Percentiles rank a stretch among this genome's conserved stretches.
Evolutionary conservation across 2,113 vertebrate species (phyloP).

Genomic region (Gambusia affinis): DNA sequence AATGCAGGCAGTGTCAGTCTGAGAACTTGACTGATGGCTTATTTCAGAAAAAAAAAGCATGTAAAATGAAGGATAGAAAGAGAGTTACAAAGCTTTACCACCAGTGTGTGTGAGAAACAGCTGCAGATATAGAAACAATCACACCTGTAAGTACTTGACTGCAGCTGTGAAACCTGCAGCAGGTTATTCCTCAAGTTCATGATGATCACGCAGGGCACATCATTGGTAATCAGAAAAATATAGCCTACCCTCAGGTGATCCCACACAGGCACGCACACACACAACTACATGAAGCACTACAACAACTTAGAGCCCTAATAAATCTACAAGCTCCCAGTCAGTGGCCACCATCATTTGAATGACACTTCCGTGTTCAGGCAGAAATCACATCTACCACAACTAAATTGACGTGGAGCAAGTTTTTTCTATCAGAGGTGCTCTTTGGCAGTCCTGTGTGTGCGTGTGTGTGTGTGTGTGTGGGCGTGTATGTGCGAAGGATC

Average conservation of each 20-base stretch:
- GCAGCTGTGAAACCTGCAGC: constrained; percentile 5
- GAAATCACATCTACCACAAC: constrained; percentile 68
- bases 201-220: constrained; percentile 22
- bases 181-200: constrained; percentile 9
- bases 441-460: constrained; percentile 44
- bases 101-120: neutral
- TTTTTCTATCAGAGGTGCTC: constrained; percentile 69
- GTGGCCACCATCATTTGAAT: constrained; percentile 61
- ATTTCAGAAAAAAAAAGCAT: neutral
- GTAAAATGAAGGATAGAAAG: constrained; percentile 12
- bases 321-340: constrained; percentile 56
- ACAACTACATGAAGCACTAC: constrained; percentile 39
- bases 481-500: constrained; percentile 38
- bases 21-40: constrained; percentile 17
- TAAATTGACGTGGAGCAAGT: constrained; percentile 68
- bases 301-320: constrained; percentile 47
- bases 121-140: constrained; percentile 3
- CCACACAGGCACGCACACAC: constrained; percentile 19
- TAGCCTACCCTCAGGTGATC: constrained; percentile 50
- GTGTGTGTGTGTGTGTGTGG: constrained; percentile 17
- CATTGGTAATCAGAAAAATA: constrained; percentile 45
- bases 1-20: too few relatives aligned
- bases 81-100: constrained; percentile 10
- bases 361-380: constrained; percentile 68
- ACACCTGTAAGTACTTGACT: neutral